phyloP scores from a whole-genome alignment of 2,797 vertebrate species.

The Rhabdophis nuchalis region DNA sequence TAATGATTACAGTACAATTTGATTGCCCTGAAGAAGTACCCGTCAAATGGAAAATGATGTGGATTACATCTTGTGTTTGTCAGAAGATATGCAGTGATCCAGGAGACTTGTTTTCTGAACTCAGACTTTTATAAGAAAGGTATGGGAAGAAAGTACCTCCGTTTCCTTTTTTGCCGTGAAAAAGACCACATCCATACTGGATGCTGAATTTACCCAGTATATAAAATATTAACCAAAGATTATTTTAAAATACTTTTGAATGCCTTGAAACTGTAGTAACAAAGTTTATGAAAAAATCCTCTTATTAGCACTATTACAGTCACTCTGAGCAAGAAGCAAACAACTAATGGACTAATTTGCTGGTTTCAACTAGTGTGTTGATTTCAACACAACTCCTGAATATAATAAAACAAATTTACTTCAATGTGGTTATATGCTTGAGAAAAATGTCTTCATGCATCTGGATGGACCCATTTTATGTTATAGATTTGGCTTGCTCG shows the following conservation, averaged over 20 bases:
- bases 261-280: background rate
- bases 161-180: background rate
- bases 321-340: background rate
- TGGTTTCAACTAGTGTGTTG: background rate
- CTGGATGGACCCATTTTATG: background rate
- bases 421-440: background rate
- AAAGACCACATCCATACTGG: background rate
- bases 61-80: slow-evolving; percentile 92
- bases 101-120: slow-evolving; percentile 86
- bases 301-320: background rate
- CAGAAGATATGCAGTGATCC: slow-evolving; percentile 83
- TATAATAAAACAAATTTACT: background rate
- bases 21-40: slow-evolving; percentile 79
- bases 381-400: background rate
- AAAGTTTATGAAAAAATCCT: background rate
- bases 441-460: background rate
- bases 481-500: background rate
- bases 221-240: background rate
- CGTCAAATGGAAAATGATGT: slow-evolving; percentile 92
- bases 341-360: background rate
- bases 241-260: background rate
- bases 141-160: accelerated
- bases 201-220: background rate
- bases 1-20: slow-evolving; percentile 84
- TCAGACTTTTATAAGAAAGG: slow-evolving; percentile 75